A percentile compares a stretch with the other conserved stretches of the same genome.
Evolutionary conservation across 2,113 vertebrate species (phyloP).

Genomic region (Abramis brama): DNA sequence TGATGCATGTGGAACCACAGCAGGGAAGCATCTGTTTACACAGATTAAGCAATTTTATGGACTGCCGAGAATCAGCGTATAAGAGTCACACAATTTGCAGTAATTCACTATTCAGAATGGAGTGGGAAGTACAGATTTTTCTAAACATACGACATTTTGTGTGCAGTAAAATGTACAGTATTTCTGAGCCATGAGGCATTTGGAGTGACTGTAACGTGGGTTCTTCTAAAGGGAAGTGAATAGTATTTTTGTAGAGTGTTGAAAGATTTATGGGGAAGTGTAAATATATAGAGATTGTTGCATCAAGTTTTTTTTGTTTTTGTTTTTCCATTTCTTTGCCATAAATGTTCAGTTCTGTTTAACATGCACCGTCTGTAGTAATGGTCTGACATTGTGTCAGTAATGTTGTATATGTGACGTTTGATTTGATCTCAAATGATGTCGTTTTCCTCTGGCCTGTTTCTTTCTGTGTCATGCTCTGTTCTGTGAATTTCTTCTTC

Average conservation of each 20-base stretch:
- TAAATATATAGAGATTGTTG: constrained; percentile 83
- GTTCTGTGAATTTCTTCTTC: constrained; percentile 78
- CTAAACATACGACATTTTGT: constrained; percentile 50
- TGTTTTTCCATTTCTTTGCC: constrained; percentile 57
- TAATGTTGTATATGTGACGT: constrained; percentile 78
- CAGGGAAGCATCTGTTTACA: constrained; percentile 22
- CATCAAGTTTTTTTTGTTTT: constrained; percentile 66
- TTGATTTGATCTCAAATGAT: constrained; percentile 48
- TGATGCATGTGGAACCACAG: constrained; percentile 15
- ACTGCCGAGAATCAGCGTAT: neutral
- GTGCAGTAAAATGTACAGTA: constrained; percentile 28
- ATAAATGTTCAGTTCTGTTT: constrained; percentile 80
- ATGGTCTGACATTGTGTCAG: constrained; percentile 55
- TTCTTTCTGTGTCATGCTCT: constrained; percentile 78
- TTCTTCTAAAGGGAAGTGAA: constrained; percentile 86
- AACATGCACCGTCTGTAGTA: constrained; percentile 77
- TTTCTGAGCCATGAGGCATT: constrained; percentile 41
- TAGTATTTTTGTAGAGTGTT: constrained; percentile 99
- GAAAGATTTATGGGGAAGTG: constrained; percentile 80
- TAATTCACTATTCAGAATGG: neutral
- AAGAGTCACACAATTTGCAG: neutral
- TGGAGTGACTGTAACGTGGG: constrained; percentile 59
- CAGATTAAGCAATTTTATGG: neutral
- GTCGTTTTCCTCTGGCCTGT: constrained; percentile 45
- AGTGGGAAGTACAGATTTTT: constrained; percentile 53